Conservation (phyloP, 2,113 vertebrate species). For the Leptobrachium ailaonicum region DNA sequence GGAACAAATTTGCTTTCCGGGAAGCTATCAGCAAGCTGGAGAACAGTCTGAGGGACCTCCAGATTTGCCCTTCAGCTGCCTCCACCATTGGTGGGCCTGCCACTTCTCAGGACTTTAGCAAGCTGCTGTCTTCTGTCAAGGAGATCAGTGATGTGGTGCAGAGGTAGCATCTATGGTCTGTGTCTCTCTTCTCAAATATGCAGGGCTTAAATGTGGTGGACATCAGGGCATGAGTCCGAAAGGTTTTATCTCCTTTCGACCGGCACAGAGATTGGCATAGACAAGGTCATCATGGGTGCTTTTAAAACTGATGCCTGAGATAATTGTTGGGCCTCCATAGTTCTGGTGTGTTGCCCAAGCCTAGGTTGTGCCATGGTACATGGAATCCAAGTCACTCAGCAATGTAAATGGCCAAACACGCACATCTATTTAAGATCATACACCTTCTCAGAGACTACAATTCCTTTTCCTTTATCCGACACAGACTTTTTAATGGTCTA, state of each 20-base stretch:
- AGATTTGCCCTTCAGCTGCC: slow-evolving; percentile 86
- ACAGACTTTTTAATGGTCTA: slow-evolving; percentile 40
- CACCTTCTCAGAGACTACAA: slow-evolving; percentile 12
- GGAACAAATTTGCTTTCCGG: slow-evolving; percentile 95
- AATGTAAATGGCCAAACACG: not conserved
- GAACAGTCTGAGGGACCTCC: slow-evolving; percentile 88
- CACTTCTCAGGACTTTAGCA: slow-evolving; percentile 91
- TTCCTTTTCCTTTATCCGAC: slow-evolving; percentile 34
- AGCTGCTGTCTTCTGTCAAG: slow-evolving; percentile 91
- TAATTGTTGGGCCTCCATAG: not conserved
- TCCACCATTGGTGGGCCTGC: slow-evolving; percentile 79
- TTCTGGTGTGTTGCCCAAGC: not conserved
- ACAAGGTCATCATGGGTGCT: slow-evolving; percentile 3
- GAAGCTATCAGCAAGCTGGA: slow-evolving; percentile 98
- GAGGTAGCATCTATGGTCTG: slow-evolving; percentile 82
- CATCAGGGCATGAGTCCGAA: not conserved
- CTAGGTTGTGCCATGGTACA: not conserved
- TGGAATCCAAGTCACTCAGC: not conserved
- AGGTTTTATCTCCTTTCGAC: not conserved
- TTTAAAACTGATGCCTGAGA: not conserved
- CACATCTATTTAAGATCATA: slow-evolving; percentile 9
- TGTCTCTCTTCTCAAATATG: slow-evolving; percentile 1
- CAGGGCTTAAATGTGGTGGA: slow-evolving; percentile 8
- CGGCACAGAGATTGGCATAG: not conserved
- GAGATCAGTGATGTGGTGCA: slow-evolving; percentile 97